These are phyloP conservation scores for Creontiades dilutus DNA, from an alignment of 2,888 invertebrate species.

Conservation along the genomic window DNA sequence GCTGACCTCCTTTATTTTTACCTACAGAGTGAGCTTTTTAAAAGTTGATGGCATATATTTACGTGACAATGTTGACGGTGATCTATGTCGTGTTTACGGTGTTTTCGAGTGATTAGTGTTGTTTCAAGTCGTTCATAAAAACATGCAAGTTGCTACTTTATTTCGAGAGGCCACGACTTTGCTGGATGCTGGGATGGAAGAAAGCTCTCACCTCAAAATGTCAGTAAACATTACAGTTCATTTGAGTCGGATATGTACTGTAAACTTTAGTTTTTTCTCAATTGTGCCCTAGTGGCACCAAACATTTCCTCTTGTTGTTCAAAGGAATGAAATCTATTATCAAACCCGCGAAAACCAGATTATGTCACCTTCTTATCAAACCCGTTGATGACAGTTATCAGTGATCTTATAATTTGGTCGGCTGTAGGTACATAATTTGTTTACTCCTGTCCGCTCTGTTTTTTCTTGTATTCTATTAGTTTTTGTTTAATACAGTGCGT, in stretches of 20 bases:
- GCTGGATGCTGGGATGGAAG: constrained; percentile 81
- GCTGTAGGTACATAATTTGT: background rate
- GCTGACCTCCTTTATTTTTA: constrained; percentile 59
- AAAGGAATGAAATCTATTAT: background rate
- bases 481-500: background rate
- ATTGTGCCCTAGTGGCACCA: background rate
- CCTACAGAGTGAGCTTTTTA: constrained; percentile 64
- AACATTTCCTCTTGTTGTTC: background rate
- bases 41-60: constrained; percentile 54
- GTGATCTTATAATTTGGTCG: background rate
- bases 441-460: background rate
- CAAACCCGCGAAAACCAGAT: background rate
- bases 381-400: constrained; percentile 2
- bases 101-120: background rate
- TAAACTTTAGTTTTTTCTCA: too few species aligned
- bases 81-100: constrained; percentile 16
- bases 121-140: background rate
- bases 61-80: constrained; percentile 4
- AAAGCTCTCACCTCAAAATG: constrained; percentile 77
- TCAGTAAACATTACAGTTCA: constrained; percentile 74
- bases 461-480: background rate
- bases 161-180: constrained; percentile 85
- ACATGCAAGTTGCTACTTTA: constrained; percentile 85
- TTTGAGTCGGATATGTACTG: background rate
- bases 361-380: constrained; percentile 41